Evolutionary conservation across 2,113 vertebrate species (phyloP).

Genomic region (Trogon surrucura): DNA sequence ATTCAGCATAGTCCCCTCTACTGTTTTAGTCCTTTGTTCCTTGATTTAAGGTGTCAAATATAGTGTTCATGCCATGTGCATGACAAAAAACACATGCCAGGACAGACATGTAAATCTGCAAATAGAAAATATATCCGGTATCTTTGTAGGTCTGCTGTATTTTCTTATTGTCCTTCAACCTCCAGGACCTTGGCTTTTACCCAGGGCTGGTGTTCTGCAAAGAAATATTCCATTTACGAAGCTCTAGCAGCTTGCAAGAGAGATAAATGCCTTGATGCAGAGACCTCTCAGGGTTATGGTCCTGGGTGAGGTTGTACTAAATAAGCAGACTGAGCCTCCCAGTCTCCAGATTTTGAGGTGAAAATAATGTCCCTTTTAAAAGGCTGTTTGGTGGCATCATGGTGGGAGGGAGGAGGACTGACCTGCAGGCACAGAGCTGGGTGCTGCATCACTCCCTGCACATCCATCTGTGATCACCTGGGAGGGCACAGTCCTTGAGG

Average conservation of each 20-base stretch:
- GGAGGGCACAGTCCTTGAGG: background rate
- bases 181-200: background rate
- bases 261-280: background rate
- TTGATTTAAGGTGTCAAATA: conserved; percentile 1
- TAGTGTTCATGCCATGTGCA: background rate
- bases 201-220: background rate
- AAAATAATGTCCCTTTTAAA: background rate
- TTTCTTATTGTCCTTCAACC: background rate
- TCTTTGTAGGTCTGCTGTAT: background rate
- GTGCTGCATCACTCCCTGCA: accelerated
- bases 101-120: conserved; percentile 14
- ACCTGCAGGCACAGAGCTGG: background rate
- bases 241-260: background rate
- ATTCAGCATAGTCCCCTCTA: background rate
- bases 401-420: accelerated
- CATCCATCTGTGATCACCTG: background rate
- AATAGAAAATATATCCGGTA: background rate
- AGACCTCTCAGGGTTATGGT: background rate
- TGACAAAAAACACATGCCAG: conserved; percentile 37
- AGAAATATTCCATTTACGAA: background rate
- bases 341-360: background rate
- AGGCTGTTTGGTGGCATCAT: background rate
- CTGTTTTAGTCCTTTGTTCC: conserved; percentile 21
- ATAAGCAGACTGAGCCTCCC: background rate
- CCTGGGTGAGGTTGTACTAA: background rate